Base-by-base conservation (phyloP, 1,140 invertebrate genomes). In the Tetranychus urticae region DNA sequence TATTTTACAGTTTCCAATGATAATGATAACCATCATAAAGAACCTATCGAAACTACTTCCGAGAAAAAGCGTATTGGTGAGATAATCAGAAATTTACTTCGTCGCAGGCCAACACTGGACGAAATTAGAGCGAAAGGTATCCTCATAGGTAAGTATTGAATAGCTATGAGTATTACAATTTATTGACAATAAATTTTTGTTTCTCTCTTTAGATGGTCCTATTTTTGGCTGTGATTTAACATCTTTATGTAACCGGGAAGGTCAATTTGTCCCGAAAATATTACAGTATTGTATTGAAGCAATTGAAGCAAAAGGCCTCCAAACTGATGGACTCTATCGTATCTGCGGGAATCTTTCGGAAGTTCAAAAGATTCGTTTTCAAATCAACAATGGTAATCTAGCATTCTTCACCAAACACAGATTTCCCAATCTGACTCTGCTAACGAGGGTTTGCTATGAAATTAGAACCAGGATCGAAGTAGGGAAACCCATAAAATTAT, bases 271-370 rank as follows among this genome's bases (percentile, higher is more conserved):
- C 4, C 88, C 88, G 3, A 76, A 78, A 12, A 89, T 91, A 74
- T 84, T 91, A 3, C 76, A 77, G 54, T 77, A 78, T 14, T 85
- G 86, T 58, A 81, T 88, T 13, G 72, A 74, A 58, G 79, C 82
- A 50, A 86, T 92, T 56, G 87, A 92, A 73, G 74, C 75, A 39
- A 80, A 77, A 68, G 76, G 86, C 66, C 78, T 92, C 69, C 79
- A 80, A 66, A 80, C 84, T 52, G 87, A 90, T 71, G 88, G 88
- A 0, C 66, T 80, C 31, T 89, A 89, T 69, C 73, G 88, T 52
- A 84, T 86, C 34, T 86, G 82, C 66, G 88, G 88, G 33, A 92
- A 91, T 72, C 71, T 86, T 47, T 84, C 84, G 59, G 80, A 85
- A 70, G 82, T 88, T 60, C 85, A 88, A 73, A 86, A 83, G 71